Base-by-base conservation (phyloP, 2,888 invertebrate species). In the Oxycera nigricornis region DNA sequence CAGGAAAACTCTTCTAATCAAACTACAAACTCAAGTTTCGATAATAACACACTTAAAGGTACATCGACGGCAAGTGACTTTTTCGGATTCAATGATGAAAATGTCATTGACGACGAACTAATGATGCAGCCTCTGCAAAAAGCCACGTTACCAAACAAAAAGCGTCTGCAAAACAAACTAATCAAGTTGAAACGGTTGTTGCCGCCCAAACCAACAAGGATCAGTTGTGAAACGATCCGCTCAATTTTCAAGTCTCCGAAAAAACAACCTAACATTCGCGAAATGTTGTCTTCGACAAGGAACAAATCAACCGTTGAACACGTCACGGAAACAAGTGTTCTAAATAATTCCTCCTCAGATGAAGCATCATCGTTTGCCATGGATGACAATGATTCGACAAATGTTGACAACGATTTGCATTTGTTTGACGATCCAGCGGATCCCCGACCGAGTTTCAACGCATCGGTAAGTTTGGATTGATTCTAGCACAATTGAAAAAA, bases 281-380 rank as follows among this genome's bases (percentile, higher is more conserved):
- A 83, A 30, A 82, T 81, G 80, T 55, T 84, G 0, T 82, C 82
- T 39, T 84, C 84, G 17, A 84, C 84, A 3, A 82, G 82, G 17
- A 11, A n/a, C 14, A 30, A 11, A 30, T 11, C 61, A 22, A 6
- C 61, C 6, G 41, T 24, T 24, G 65, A 24, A n/a, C 31, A 20
- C 20, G 22, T 41, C 6, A 14, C 41, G 9, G 41, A 20, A 41
- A 41, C 65, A 6, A 65, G 70, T 22, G n/a, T 20, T 2, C 17
- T 55, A 31, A 22, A 30, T 2, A 14, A 30, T 2, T 50, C 68
- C 17, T 52, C 68, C 28, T 1, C 7, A 14, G 70, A 70, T 52
- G 52, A 52, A 22, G 30, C 28, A 26, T 11, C 70, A 20, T 20
- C 30, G 2, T 20, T 31, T 6, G 39, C 31, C 17, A n/a, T 28